Conservation (phyloP, 2,888 invertebrate genomes). For the Meteorus cinctellus region DNA sequence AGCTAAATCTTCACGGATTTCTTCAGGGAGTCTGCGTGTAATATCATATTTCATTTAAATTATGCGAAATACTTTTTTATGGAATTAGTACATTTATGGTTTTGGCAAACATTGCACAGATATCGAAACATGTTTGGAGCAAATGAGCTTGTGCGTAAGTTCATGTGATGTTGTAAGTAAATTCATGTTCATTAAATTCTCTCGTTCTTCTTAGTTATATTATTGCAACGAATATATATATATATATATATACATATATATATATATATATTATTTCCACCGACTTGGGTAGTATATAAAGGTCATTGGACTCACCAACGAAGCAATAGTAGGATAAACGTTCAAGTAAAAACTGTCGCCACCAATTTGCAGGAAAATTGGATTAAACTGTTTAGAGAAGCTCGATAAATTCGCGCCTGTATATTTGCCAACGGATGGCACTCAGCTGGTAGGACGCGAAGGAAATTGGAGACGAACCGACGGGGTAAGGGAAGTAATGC, state of each 20-base stretch:
- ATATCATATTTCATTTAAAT: background rate
- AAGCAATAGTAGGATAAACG: conserved; percentile 42
- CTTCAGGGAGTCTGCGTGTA: conserved; percentile 8
- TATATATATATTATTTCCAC: conserved; percentile 39
- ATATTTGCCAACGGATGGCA: conserved; percentile 54
- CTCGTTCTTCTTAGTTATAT: background rate
- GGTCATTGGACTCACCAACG: conserved; percentile 38
- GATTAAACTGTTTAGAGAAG: conserved; percentile 57
- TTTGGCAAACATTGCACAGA: background rate
- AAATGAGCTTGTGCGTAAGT: background rate
- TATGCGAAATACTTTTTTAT: background rate
- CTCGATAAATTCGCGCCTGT: conserved; percentile 57
- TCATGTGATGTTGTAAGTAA: background rate
- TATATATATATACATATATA: conserved; percentile 42
- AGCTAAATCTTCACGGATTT: conserved; percentile 30
- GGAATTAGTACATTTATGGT: background rate
- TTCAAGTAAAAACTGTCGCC: conserved; percentile 55
- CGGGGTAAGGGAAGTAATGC: conserved; percentile 9
- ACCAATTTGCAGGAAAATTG: conserved; percentile 59
- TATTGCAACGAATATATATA: background rate
- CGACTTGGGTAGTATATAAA: conserved; percentile 34
- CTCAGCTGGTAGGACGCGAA: conserved; percentile 32
- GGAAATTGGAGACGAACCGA: conserved; percentile 45
- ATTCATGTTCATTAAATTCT: background rate
- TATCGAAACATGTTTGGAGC: background rate